phyloP scores from a whole-genome alignment of 2,113 vertebrate genomes.

The Maccullochella peelii region DNA sequence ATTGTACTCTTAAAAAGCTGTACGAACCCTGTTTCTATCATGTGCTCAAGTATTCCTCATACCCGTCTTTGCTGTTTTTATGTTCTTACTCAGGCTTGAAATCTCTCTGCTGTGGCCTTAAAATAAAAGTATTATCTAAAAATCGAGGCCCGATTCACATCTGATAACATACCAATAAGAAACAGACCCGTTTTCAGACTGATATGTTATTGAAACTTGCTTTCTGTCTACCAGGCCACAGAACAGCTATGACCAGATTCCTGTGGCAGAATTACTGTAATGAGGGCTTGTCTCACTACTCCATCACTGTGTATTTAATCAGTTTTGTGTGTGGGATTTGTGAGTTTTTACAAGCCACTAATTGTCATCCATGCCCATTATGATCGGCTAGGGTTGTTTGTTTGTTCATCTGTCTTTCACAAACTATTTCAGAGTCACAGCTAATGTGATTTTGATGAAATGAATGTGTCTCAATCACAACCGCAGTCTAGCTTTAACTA shows the following conservation, averaged over 20 bases:
- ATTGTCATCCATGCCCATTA: neutral
- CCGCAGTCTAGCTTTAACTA: neutral
- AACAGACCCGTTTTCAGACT: neutral
- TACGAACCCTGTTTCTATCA: neutral
- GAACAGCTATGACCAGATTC: neutral
- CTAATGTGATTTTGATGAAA: neutral
- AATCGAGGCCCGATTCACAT: neutral
- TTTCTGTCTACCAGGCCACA: neutral
- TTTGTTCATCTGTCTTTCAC: conserved; percentile 6
- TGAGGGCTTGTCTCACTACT: neutral
- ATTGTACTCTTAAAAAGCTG: no score
- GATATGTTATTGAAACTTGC: neutral
- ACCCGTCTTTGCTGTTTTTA: neutral
- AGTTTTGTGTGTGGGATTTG: neutral
- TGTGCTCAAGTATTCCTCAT: neutral
- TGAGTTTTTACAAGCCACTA: conserved; percentile 5
- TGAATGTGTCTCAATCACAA: neutral
- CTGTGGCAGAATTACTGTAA: conserved; percentile 4
- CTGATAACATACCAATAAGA: neutral
- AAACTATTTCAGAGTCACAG: neutral
- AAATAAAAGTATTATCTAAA: neutral
- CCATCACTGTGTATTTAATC: conserved; percentile 4
- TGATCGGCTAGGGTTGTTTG: neutral
- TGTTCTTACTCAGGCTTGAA: neutral
- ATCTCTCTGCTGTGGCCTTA: neutral